Conservation (phyloP, 2,113 vertebrate genomes). For the Geococcyx californianus region DNA sequence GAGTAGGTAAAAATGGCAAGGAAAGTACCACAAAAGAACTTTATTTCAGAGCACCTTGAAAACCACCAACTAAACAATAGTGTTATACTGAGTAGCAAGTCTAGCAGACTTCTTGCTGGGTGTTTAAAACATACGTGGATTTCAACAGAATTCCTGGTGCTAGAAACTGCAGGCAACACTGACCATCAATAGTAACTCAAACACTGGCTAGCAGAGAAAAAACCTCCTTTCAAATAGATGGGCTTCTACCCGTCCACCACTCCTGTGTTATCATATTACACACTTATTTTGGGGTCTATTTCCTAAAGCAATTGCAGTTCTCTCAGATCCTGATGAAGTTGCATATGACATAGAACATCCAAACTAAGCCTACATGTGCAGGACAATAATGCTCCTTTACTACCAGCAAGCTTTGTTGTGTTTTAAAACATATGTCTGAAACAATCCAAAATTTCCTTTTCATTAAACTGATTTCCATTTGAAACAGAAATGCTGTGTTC, state of each 20-base stretch:
- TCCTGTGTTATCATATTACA: rapidly evolving
- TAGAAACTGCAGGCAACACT: background rate
- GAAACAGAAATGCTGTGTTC: background rate
- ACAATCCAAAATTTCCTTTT: background rate
- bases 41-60: background rate
- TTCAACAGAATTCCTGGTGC: background rate
- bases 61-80: background rate
- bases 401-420: background rate
- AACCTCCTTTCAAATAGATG: background rate
- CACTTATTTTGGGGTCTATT: background rate
- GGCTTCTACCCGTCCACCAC: rapidly evolving
- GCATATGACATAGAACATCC: background rate
- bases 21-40: background rate
- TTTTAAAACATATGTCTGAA: background rate
- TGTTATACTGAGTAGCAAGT: background rate
- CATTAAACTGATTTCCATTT: background rate
- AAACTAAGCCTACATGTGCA: background rate
- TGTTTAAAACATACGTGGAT: too few species aligned
- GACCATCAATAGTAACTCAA: background rate
- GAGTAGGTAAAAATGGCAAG: background rate
- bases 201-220: background rate
- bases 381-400: background rate
- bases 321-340: background rate
- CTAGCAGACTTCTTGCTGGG: background rate
- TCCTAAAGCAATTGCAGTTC: background rate